phyloP scores from a whole-genome alignment of 2,888 invertebrate genomes.

The Eupithecia abbreviata region DNA sequence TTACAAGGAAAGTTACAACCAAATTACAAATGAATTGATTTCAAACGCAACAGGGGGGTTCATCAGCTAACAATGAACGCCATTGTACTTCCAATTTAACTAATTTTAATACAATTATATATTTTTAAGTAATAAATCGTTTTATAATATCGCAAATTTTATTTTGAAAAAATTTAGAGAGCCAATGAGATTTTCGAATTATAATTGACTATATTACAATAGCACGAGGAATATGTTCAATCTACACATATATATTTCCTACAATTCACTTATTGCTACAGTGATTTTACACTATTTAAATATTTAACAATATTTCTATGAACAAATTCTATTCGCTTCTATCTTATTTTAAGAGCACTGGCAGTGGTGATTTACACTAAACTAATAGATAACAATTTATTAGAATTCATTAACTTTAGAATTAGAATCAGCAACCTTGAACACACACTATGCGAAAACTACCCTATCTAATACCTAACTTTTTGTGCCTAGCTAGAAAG shows the following conservation, averaged over 20 bases:
- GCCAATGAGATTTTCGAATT: conserved; percentile 34
- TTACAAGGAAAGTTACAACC: too few relatives aligned
- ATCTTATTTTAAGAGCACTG: conserved; percentile 58
- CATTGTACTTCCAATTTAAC: neutral
- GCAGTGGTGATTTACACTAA: conserved; percentile 67
- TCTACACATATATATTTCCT: conserved; percentile 3
- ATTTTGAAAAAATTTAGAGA: conserved; percentile 31
- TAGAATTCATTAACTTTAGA: conserved; percentile 25
- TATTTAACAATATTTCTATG: conserved; percentile 7
- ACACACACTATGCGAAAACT: conserved; percentile 39
- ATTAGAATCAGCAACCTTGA: conserved; percentile 35
- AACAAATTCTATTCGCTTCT: conserved; percentile 39
- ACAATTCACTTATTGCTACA: neutral
- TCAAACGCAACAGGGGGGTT: too few relatives aligned
- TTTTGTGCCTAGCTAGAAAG: conserved; percentile 25
- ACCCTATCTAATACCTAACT: conserved; percentile 23
- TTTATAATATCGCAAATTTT: conserved; percentile 4
- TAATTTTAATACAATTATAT: neutral
- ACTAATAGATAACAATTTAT: conserved; percentile 51
- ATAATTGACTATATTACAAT: conserved; percentile 39
- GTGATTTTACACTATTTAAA: neutral
- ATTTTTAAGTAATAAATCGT: neutral
- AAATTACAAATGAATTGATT: too few relatives aligned
- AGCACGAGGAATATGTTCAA: conserved; percentile 14
- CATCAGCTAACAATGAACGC: too few relatives aligned